A percentile compares a stretch with the other conserved stretches of the same genome.
These are phyloP conservation scores for Macroglossus sobrinus DNA, from an alignment of 2,113 vertebrate species.

Conservation along the genomic window DNA sequence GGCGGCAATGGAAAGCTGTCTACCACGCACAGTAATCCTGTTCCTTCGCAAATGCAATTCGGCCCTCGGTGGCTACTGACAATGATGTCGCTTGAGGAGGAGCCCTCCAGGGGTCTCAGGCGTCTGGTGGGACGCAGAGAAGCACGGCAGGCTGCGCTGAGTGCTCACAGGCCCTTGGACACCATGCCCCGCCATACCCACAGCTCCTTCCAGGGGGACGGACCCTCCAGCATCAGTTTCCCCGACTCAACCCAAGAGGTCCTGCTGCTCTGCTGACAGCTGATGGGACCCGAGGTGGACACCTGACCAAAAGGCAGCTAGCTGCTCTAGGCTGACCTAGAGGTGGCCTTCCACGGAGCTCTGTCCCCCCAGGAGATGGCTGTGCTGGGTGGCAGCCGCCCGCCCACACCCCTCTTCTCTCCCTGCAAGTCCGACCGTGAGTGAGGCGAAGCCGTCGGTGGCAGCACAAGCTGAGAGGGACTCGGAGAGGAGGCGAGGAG, in stretches of 20 bases:
- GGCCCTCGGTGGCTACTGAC: not conserved
- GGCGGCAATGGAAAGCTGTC: not conserved
- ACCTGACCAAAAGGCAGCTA: not conserved
- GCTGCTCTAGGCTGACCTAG: not conserved
- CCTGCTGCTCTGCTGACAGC: not conserved
- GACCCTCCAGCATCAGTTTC: not conserved
- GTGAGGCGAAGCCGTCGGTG: not conserved
- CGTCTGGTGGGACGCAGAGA: not conserved
- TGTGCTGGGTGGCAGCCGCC: not conserved
- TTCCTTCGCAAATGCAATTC: not conserved
- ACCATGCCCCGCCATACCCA: rapidly evolving
- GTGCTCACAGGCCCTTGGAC: not conserved
- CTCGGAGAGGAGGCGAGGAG: rapidly evolving
- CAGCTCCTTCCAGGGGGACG: rapidly evolving
- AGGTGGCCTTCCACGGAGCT: not conserved
- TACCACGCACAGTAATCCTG: rapidly evolving
- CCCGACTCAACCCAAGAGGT: not conserved
- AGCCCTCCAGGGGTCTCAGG: not conserved
- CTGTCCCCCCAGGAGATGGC: not conserved
- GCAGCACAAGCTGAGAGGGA: rapidly evolving
- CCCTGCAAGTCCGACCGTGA: not conserved
- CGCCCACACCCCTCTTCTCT: not conserved
- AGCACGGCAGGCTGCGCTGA: rapidly evolving
- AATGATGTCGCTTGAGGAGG: not conserved
- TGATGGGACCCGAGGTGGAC: not conserved